Evolutionary conservation across 2,888 invertebrate species (phyloP), one percentile per base, ranked within the genome.

Genomic region (Serripes groenlandicus): DNA sequence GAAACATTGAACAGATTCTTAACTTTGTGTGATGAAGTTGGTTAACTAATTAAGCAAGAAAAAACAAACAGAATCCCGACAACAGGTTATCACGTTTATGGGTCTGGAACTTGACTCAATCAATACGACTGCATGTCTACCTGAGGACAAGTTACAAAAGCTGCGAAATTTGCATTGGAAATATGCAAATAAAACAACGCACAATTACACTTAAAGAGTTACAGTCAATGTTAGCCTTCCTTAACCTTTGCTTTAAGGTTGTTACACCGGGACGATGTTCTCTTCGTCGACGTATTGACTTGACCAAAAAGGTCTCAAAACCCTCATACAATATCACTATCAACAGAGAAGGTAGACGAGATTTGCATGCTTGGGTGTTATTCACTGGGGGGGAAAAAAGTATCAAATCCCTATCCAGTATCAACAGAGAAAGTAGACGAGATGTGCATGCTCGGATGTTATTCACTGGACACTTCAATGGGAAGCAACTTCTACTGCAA

Each of bases 401-500:
- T n/a, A n/a, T n/a, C n/a, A n/a, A n/a, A n/a, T n/a, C n/a, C n/a
- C n/a, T n/a, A n/a, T n/a, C n/a, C n/a, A n/a, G n/a, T 15, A 69
- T 86, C 2, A 76, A 66, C 37, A 62, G 37, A 7, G 75, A 73
- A 15, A 72, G 79, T 26, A 32, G 75, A 15, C 21, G 26, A 30
- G 80, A 86, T 35, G 1, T 85, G 0, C 1, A 26, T 3, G 81
- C 81, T n/a, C 81, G 81, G 81, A 15, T 30, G 11, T 21, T 78
- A 28, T 81, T 85, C 37, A 28, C 73, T 42, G 34, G 60, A 3
- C 73, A 81, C 73, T 85, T 85, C 58, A 85, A 85, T 79, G 85
- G 79, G 7, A 60, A 66, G 54, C 56, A 66, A 3, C 32, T 85
- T 4, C 42, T 85, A 5, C 52, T 58, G 18, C 23, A 78, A 0